Evolutionary conservation across 2,113 vertebrate species (phyloP).

Genomic region (Lamprotornis superbus): DNA sequence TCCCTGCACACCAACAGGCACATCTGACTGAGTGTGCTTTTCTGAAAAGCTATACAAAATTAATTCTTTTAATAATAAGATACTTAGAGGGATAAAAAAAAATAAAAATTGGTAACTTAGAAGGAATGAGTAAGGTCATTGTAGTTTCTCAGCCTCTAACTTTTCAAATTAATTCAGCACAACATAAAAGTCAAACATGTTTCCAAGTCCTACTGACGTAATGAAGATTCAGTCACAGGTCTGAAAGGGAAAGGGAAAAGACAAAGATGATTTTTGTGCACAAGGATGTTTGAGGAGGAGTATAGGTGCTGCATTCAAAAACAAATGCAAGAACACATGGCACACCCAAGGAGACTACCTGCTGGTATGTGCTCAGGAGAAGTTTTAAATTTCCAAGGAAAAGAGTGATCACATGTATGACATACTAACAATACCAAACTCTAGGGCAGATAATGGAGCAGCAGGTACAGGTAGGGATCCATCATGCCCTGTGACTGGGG

Average conservation of each 20-base stretch:
- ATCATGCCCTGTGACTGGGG: accelerated
- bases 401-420: background rate
- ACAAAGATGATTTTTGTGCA: background rate
- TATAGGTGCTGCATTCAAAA: background rate
- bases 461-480: background rate
- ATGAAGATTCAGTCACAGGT: background rate
- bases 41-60: background rate
- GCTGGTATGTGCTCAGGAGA: background rate
- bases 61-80: background rate
- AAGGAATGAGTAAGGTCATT: background rate
- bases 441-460: background rate
- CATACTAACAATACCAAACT: background rate
- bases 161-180: background rate
- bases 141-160: background rate
- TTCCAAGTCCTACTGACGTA: background rate
- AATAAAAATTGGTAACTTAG: accelerated
- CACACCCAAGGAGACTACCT: background rate
- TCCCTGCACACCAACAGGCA: background rate
- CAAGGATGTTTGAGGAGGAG: background rate
- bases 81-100: background rate
- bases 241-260: background rate
- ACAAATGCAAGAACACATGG: background rate
- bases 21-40: background rate
- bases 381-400: background rate
- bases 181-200: background rate